Evolutionary conservation across 1,140 invertebrate genomes (phyloP).

Genomic region (Bombus breviceps): DNA sequence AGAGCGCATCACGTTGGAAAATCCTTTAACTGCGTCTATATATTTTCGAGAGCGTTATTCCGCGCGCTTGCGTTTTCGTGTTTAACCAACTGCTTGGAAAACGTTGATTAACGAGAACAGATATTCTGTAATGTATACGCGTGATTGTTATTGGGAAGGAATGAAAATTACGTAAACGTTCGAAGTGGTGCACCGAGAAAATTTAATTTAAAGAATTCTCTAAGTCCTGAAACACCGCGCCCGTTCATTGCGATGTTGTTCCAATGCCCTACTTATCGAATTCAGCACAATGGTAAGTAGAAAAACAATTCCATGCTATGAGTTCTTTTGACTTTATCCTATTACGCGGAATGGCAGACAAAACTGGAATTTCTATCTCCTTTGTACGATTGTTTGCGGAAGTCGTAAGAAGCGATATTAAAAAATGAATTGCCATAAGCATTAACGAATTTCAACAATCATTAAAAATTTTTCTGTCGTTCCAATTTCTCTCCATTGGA

Average conservation of each 20-base stretch:
- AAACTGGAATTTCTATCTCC: neutral
- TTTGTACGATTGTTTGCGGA: neutral
- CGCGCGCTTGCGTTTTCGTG: conserved; percentile 10
- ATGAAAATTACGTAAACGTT: neutral
- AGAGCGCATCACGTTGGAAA: conserved; percentile 21
- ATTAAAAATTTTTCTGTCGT: neutral
- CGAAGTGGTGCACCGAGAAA: too few relatives aligned
- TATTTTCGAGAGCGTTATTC: neutral
- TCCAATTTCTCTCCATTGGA: too few relatives aligned
- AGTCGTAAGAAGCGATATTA: too few relatives aligned
- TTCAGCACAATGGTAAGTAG: neutral
- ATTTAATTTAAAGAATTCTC: neutral
- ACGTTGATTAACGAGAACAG: neutral
- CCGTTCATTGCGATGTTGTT: neutral
- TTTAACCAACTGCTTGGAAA: conserved; percentile 29
- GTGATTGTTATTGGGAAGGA: neutral
- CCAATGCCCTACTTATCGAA: neutral
- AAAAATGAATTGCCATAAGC: neutral
- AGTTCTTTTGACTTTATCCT: neutral
- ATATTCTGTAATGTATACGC: neutral
- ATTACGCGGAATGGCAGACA: neutral
- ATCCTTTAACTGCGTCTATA: conserved; percentile 37
- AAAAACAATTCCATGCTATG: neutral
- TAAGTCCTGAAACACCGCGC: neutral
- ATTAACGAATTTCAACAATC: neutral